A percentile compares a stretch with the other conserved stretches of the same genome.
phyloP scores from a whole-genome alignment of 2,113 vertebrate species.

The Zosterops pallidus region DNA sequence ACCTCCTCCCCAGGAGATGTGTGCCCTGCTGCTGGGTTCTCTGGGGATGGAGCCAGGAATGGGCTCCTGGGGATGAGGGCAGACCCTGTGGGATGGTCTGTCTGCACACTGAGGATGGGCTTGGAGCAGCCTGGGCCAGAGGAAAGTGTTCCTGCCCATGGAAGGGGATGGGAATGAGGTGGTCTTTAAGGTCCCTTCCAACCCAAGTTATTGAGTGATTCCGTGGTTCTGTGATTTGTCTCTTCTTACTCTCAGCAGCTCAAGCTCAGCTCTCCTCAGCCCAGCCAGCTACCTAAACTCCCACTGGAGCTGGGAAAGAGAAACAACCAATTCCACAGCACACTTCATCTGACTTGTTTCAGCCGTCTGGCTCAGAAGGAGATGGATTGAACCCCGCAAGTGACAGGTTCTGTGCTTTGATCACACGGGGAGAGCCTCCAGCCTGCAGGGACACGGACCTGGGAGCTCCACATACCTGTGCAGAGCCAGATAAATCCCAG shows the following conservation, averaged over 20 bases:
- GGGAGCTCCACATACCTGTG: background rate
- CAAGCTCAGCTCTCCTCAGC: background rate
- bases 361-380: background rate
- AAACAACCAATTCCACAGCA: slow-evolving; percentile 11
- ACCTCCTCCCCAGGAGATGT: background rate
- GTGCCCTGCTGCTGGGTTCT: background rate
- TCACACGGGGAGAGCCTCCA: background rate
- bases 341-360: slow-evolving; percentile 29
- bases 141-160: background rate
- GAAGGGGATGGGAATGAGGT: rapidly evolving
- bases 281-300: background rate
- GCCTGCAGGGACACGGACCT: background rate
- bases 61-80: background rate
- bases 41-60: background rate
- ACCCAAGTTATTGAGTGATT: background rate
- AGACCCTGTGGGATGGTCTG: background rate
- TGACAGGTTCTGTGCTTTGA: slow-evolving; percentile 24
- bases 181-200: background rate
- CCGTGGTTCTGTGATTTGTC: background rate
- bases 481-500: background rate
- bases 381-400: background rate
- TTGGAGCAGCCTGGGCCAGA: background rate
- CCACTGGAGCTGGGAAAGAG: background rate
- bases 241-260: background rate
- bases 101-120: background rate